These are phyloP conservation scores for Ridgeia piscesae DNA, from an alignment of 1,140 invertebrate species.

Conservation along the genomic window DNA sequence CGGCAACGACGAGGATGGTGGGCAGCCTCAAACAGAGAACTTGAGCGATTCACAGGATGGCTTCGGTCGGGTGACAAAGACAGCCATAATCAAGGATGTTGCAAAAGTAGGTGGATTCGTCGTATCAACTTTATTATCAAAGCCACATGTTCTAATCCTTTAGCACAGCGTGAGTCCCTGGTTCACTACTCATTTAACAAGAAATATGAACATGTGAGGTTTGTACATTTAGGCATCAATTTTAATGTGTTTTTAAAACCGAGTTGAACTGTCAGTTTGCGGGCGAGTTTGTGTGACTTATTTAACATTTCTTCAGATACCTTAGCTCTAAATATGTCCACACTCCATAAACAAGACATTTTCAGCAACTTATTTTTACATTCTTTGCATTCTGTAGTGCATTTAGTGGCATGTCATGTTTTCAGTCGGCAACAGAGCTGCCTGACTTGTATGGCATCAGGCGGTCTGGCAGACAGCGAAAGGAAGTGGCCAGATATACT, in stretches of 20 bases:
- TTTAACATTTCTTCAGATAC: too few species aligned
- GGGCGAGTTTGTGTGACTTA: too few species aligned
- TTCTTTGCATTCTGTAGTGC: neutral
- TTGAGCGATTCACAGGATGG: neutral
- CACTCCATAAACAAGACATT: too few species aligned
- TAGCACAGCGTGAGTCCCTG: too few species aligned
- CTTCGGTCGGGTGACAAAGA: neutral
- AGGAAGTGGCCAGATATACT: conserved; percentile 46
- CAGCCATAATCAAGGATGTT: neutral
- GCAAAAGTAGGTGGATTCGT: neutral
- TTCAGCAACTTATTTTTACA: too few species aligned
- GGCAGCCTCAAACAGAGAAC: neutral
- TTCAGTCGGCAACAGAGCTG: conserved; percentile 33
- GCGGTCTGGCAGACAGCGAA: conserved; percentile 43
- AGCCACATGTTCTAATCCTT: too few species aligned
- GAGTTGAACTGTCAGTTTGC: too few species aligned
- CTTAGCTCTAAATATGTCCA: too few species aligned
- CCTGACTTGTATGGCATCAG: conserved; percentile 51
- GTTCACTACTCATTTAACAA: too few species aligned
- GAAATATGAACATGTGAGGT: too few species aligned
- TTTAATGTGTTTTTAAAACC: too few species aligned
- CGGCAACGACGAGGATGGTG: neutral
- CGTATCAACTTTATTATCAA: neutral
- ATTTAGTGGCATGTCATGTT: neutral
- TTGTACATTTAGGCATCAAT: too few species aligned